Conservation (phyloP, 2,888 invertebrate species). For the Endotricha flammealis region DNA sequence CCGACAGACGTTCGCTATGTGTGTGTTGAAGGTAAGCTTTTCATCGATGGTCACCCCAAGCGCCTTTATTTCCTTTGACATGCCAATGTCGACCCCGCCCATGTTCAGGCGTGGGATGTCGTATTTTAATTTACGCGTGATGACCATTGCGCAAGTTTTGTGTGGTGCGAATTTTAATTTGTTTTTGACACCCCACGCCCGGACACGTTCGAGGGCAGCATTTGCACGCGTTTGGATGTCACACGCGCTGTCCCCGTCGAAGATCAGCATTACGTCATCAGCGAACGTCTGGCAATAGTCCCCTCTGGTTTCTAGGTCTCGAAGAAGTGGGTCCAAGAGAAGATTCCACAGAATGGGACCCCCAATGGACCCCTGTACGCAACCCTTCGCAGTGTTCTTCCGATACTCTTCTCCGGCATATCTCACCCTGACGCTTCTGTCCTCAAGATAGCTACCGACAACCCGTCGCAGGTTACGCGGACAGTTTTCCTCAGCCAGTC, state of each 20-base stretch:
- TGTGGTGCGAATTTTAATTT: conserved; percentile 14
- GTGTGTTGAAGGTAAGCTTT: conserved; percentile 5
- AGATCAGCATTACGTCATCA: conserved; percentile 11
- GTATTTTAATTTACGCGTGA: conserved; percentile 1
- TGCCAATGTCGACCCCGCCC: conserved; percentile 1
- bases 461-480: neutral
- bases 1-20: neutral
- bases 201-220: conserved; percentile 11
- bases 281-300: conserved; percentile 16
- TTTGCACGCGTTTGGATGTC: conserved; percentile 7
- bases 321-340: conserved; percentile 11
- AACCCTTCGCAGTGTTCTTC: conserved; percentile 10
- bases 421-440: neutral
- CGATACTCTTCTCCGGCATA: neutral
- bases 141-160: conserved; percentile 5
- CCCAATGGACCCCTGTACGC: conserved; percentile 17
- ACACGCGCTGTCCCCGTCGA: conserved; percentile 2
- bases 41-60: conserved; percentile 9
- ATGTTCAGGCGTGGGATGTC: conserved; percentile 3
- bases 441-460: neutral
- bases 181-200: conserved; percentile 13
- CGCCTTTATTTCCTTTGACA: conserved; percentile 1
- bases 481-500: neutral
- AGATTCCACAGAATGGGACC: conserved; percentile 18
- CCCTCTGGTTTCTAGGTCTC: neutral